Base-by-base conservation (phyloP, 1,140 invertebrate genomes). In the Sinella curviseta region DNA sequence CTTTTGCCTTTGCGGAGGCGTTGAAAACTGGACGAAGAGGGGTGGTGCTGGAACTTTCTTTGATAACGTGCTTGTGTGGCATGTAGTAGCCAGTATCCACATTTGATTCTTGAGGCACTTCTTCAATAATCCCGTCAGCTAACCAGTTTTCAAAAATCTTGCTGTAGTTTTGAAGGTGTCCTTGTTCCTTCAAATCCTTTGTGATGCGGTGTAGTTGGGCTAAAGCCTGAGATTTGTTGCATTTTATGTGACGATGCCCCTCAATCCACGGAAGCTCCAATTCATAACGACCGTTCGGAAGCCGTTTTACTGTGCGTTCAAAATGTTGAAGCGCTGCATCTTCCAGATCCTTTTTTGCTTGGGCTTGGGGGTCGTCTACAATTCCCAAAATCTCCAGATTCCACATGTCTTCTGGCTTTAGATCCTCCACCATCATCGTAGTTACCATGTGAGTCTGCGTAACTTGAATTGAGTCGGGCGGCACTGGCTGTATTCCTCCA, bases 1-100 rank as follows among this genome's bases (percentile, higher is more conserved):
- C 76, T 48, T 80, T 86, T 82, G 33, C 84, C 33, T 60, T 82
- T 84, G 78, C 83, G 24, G 48, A 60, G 3, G 48, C 76, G 36
- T 77, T 35, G 30, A 77, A 77, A 3, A 84, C 83, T 28, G 77
- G 77, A 0, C 83, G 26, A 0, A 82, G 65, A 17, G 78, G 78
- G 0, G 79, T 83, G 20, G 80, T 83, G 28, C 17, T 54, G n/a
- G 26, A 31, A 8, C 28, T 24, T 24, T 57, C 73, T 20, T 60
- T 60, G 4, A 80, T n/a, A 26, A 84, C 77, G 0, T 65, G 67
- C 30, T 76, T 48, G n/a, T 84, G 84, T 16, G 83, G 83, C 0
- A 83, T 34, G 67, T 84, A 84, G 39, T 83, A 76, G 8, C 70
- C 16, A 76, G 20, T 48, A 20, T 48, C 24, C n/a, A n/a, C n/a